These are phyloP conservation scores for Corbicula japonica DNA, from an alignment of 2,888 invertebrate species.

Conservation along the genomic window DNA sequence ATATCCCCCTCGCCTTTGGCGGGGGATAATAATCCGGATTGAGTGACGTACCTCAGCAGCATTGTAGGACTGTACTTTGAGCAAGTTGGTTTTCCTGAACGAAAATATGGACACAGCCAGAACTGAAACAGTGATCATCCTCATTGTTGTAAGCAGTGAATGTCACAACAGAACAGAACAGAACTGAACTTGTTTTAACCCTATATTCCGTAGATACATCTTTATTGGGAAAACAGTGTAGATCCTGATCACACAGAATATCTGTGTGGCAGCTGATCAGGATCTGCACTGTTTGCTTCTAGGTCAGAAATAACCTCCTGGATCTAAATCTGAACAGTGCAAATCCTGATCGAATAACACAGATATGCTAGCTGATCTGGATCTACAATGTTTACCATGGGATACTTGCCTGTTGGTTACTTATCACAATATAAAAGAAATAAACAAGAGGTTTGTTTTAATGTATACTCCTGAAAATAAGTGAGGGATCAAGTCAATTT, in stretches of 20 bases:
- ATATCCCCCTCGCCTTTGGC: background rate
- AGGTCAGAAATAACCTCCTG: background rate
- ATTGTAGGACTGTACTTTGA: constrained; percentile 84
- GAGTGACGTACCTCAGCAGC: constrained; percentile 84
- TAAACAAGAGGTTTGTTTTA: no score
- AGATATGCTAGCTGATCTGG: no score
- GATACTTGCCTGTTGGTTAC: no score
- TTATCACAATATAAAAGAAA: no score
- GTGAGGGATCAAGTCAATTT: no score
- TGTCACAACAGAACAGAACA: background rate
- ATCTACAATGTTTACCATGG: no score
- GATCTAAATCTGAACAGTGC: no score
- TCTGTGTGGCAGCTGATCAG: background rate
- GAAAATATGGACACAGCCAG: constrained; percentile 86
- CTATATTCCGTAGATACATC: background rate
- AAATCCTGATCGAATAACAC: no score
- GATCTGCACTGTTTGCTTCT: background rate
- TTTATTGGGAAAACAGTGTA: background rate
- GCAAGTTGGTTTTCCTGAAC: constrained; percentile 86
- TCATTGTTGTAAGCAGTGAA: background rate
- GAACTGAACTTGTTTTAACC: background rate
- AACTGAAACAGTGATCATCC: constrained; percentile 73
- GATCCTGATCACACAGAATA: background rate
- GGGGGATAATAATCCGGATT: background rate
- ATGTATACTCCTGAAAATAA: no score